phyloP scores from a whole-genome alignment of 2,888 invertebrate genomes.

The Drosophila niveifrons region DNA sequence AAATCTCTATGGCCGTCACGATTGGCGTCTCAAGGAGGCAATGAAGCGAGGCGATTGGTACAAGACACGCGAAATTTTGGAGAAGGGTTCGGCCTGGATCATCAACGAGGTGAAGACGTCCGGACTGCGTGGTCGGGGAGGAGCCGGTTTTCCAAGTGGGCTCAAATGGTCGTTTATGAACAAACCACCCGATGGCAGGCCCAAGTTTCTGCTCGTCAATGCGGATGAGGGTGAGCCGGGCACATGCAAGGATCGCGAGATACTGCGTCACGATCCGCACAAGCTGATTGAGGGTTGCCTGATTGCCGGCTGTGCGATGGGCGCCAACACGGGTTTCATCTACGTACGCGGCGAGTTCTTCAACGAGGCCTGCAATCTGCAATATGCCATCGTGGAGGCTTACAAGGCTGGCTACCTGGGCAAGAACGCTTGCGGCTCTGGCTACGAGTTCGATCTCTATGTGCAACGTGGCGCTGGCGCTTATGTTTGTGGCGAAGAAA shows the following conservation, averaged over 20 bases:
- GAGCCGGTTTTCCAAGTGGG: conserved; percentile 99
- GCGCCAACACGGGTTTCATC: conserved; percentile 97
- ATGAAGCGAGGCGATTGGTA: conserved; percentile 97
- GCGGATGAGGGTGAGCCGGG: conserved; percentile 99
- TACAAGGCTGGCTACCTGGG: conserved; percentile 97
- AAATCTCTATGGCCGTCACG: conserved; percentile 98
- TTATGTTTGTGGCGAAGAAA: conserved; percentile 93
- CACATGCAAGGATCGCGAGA: conserved; percentile 99
- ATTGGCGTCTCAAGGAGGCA: conserved; percentile 97
- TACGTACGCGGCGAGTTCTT: conserved; percentile 99
- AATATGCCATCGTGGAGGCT: conserved; percentile 93
- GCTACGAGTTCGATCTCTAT: conserved; percentile 98
- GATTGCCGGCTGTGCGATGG: conserved; percentile 97
- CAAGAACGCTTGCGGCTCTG: conserved; percentile 86
- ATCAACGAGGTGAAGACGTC: conserved; percentile 97
- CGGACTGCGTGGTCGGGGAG: conserved; percentile 97
- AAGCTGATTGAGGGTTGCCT: conserved; percentile 97
- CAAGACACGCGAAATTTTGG: conserved; percentile 96
- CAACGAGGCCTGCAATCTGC: conserved; percentile 98
- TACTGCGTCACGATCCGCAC: conserved; percentile 99
- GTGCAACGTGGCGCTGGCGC: conserved; percentile 95
- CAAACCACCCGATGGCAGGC: conserved; percentile 97
- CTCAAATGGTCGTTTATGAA: conserved; percentile 99
- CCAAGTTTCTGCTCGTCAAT: conserved; percentile 98
- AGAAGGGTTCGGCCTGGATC: conserved; percentile 98